A percentile compares a stretch with the other conserved stretches of the same genome.
These are phyloP conservation scores for Biston betularia DNA, from an alignment of 2,888 invertebrate species.

Conservation along the genomic window DNA sequence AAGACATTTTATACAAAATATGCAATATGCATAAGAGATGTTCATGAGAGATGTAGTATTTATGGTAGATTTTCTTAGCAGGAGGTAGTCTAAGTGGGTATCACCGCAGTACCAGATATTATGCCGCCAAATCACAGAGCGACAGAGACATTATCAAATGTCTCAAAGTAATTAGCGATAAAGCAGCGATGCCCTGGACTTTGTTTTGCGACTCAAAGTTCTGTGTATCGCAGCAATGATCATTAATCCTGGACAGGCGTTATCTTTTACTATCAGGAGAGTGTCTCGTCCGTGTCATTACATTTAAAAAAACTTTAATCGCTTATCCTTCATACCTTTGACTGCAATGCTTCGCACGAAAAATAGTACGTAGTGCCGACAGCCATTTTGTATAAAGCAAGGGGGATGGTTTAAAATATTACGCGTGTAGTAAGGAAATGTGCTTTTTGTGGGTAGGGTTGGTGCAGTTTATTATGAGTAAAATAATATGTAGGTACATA, in stretches of 20 bases:
- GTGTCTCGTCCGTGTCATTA: background rate
- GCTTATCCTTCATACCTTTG: slow-evolving; percentile 46
- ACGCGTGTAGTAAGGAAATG: slow-evolving; percentile 75
- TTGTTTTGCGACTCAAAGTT: too few species aligned
- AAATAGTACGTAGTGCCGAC: slow-evolving; percentile 83
- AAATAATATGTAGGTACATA: background rate
- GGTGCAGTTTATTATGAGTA: background rate
- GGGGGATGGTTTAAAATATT: slow-evolving; percentile 83
- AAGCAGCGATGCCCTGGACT: too few species aligned
- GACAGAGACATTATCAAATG: too few species aligned
- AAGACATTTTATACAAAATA: too few species aligned
- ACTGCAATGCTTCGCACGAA: slow-evolving; percentile 60
- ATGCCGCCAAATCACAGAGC: too few species aligned
- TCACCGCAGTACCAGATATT: too few species aligned
- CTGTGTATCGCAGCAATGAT: too few species aligned
- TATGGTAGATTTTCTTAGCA: too few species aligned
- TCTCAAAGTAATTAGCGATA: too few species aligned
- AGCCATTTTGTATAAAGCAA: slow-evolving; percentile 81
- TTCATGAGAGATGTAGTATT: too few species aligned
- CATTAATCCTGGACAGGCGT: background rate
- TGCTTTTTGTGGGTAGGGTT: slow-evolving; percentile 66
- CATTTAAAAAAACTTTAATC: background rate
- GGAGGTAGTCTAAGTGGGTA: too few species aligned
- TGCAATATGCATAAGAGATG: too few species aligned
- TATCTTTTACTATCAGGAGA: background rate